These are phyloP conservation scores for Agrotis ipsilon DNA, from an alignment of 2,888 invertebrate species.

Conservation along the genomic window DNA sequence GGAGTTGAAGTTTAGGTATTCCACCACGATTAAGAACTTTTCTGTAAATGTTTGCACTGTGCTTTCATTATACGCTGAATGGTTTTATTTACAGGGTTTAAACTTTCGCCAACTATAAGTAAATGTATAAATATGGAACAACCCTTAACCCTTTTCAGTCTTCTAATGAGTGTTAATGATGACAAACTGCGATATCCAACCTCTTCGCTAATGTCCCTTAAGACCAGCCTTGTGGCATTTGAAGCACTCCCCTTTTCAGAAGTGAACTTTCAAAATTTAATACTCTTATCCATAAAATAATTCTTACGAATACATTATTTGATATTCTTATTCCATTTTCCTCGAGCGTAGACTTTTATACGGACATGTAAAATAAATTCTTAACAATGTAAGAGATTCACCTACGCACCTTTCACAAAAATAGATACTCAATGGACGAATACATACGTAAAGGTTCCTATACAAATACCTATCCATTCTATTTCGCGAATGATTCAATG, in stretches of 20 bases:
- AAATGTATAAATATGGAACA: not conserved
- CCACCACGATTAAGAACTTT: not conserved
- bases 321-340: slow-evolving; percentile 7
- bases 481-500: slow-evolving; percentile 15
- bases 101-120: not conserved
- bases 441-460: slow-evolving; percentile 10
- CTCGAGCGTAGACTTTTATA: slow-evolving; percentile 14
- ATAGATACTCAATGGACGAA: slow-evolving; percentile 33
- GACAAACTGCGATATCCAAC: slow-evolving; percentile 14
- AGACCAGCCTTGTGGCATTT: not conserved
- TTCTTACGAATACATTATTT: slow-evolving; percentile 16
- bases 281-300: slow-evolving; percentile 6
- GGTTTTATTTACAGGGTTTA: not conserved
- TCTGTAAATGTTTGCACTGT: too few relatives aligned
- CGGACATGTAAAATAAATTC: slow-evolving; percentile 31
- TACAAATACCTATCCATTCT: slow-evolving; percentile 24
- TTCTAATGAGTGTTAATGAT: slow-evolving; percentile 21
- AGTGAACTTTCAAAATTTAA: not conserved
- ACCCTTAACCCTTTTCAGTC: slow-evolving; percentile 2
- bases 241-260: not conserved
- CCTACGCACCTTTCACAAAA: slow-evolving; percentile 29
- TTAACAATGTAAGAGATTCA: slow-evolving; percentile 31
- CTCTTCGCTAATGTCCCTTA: slow-evolving; percentile 8
- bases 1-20: not conserved
- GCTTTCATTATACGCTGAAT: not conserved